Evolutionary conservation across 2,113 vertebrate species (phyloP).

Genomic region (Notothenia coriiceps): DNA sequence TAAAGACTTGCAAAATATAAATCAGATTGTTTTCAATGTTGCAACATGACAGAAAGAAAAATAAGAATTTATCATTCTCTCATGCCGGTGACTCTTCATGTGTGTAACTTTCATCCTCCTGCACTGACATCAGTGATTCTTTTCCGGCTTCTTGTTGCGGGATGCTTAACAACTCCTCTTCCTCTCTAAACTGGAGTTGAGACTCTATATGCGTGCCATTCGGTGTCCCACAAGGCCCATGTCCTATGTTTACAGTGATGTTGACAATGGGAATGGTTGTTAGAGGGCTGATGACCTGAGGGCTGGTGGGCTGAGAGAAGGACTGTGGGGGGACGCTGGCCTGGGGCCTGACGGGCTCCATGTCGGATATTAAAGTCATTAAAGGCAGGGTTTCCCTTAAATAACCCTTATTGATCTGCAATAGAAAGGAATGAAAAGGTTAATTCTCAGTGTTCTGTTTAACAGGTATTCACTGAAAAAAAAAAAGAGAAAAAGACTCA

Average conservation of each 20-base stretch:
- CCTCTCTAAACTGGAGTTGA: conserved; percentile 66
- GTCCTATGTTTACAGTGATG: conserved; percentile 77
- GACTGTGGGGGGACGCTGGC: conserved; percentile 38
- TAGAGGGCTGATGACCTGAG: conserved; percentile 51
- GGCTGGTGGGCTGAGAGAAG: conserved; percentile 62
- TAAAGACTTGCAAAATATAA: neutral
- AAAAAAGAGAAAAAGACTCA: conserved; percentile 38
- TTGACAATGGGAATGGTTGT: conserved; percentile 77
- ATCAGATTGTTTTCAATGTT: conserved; percentile 5
- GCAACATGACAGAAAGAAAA: neutral
- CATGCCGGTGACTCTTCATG: conserved; percentile 16
- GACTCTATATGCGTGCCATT: conserved; percentile 30
- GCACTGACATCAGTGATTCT: conserved; percentile 64
- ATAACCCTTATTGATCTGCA: conserved; percentile 31
- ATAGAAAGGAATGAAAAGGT: conserved; percentile 11
- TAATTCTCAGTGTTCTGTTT: neutral
- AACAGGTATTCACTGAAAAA: neutral
- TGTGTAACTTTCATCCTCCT: conserved; percentile 60
- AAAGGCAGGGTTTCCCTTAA: conserved; percentile 16
- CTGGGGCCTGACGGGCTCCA: conserved; percentile 40
- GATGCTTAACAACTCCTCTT: conserved; percentile 68
- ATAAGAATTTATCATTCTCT: conserved; percentile 1
- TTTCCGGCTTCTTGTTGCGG: conserved; percentile 79
- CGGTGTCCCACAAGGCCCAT: conserved; percentile 48
- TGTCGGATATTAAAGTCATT: conserved; percentile 44